phyloP scores from a whole-genome alignment of 2,888 invertebrate genomes.

The Acleris holmiana region DNA sequence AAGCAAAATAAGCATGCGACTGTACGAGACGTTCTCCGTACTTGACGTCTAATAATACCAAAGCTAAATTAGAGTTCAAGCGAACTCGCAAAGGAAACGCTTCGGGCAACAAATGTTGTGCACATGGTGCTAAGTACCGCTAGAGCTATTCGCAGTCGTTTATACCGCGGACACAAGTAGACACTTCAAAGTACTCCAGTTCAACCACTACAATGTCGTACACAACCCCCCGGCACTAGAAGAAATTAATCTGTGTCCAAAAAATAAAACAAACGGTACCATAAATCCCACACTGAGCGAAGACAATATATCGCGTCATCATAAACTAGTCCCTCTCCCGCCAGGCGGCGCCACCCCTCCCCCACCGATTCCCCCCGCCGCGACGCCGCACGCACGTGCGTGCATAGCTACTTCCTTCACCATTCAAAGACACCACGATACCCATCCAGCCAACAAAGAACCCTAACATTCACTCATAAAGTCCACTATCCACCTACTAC shows the following conservation, averaged over 20 bases:
- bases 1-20: constrained; percentile 1
- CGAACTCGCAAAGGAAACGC: constrained; percentile 63
- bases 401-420: constrained; percentile 61
- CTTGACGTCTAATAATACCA: constrained; percentile 38
- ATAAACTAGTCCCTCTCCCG: constrained; percentile 79
- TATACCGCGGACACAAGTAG: constrained; percentile 48
- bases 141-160: constrained; percentile 46
- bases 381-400: constrained; percentile 75
- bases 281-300: constrained; percentile 77
- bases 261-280: constrained; percentile 75
- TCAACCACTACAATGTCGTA: constrained; percentile 36
- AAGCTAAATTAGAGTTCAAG: constrained; percentile 55
- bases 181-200: constrained; percentile 30
- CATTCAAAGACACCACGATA: constrained; percentile 48
- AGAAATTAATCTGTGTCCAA: constrained; percentile 74
- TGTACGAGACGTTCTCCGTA: constrained; percentile 16
- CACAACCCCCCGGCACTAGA: constrained; percentile 52
- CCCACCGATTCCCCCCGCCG: constrained; percentile 46
- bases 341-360: constrained; percentile 74
- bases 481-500: constrained; percentile 50
- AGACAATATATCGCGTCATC: constrained; percentile 78
- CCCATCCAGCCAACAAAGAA: constrained; percentile 53
- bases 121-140: constrained; percentile 55
- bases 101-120: constrained; percentile 59
- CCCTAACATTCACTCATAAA: constrained; percentile 60